Base-by-base conservation (phyloP, 2,113 vertebrate species). In the Laticauda laticaudata region DNA sequence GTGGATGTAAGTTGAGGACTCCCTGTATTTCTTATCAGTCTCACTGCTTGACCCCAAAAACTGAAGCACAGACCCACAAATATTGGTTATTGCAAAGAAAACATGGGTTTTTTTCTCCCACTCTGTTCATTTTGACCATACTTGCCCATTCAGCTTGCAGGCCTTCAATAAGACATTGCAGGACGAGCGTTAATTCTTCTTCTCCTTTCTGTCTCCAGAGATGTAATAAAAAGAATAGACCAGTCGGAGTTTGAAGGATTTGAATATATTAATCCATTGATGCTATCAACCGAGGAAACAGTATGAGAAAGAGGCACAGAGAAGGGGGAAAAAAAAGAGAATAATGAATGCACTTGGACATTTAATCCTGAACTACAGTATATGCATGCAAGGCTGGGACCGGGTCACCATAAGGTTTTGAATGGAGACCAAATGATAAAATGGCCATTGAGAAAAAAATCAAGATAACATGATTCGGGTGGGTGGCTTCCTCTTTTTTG, bases 181-280 rank as follows among this genome's bases (percentile, higher is more conserved):
- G 48, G 48, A 34, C 6, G 91, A 29, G 18, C 34, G 5, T 11
- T 26, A 53, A 9, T 85, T 39, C 51, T 90, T 86, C n/a, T 92
- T 24, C 0, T 75, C 90, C n/a, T 18, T 92, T 14, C 94, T n/a
- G 5, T 96, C 94, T 95, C 20, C 98, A 99, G 99, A 97, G 99
- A 99, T 90, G 98, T 98, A 97, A 99, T 99, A 95, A 99, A 99
- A 97, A 98, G 99, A 97, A 99, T 99, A 97, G 99, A 99, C 98
- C 99, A 99, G 98, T 99, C 99, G 0, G 99, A 99, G 95, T 99
- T 99, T 88, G 99, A 99, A 97, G 99, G 99, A 92, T 99, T 99
- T 88, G 99, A 99, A 97, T 99, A 99, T 96, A 99, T 99, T 97
- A 99, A 99, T 96, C 99, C 99, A 0, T 97, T 99, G 96, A 98